Evolutionary conservation across 2,113 vertebrate genomes (phyloP), one percentile per base, ranked within the genome.

Genomic region (Hipposideros armiger): DNA sequence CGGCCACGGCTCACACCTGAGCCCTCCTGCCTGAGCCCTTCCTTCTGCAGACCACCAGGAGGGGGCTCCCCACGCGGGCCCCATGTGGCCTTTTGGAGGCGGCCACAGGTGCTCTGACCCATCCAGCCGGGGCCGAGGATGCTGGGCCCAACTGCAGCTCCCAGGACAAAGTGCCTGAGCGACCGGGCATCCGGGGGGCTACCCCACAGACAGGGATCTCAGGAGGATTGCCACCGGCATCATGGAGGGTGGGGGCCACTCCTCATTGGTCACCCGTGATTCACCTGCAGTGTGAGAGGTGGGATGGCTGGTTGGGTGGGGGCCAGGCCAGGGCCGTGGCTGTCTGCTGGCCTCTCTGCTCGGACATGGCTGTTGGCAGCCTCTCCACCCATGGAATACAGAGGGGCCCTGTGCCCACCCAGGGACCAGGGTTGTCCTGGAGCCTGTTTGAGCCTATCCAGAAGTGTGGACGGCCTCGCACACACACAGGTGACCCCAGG

Each of bases 401-500:
- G 30, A 7, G 1, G 40, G 66, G 72, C 24, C 32, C 80, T 17
- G 22, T 1, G 6, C 60, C 14, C 1, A 1, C 16, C 47, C 47
- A 50, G 67, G 40, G 54, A 32, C 66, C 36, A 10, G 17, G 0
- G 30, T 1, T 0, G 5, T 47, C 30, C 67, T 16, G 56, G n/a
- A 42, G 88, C 11, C 20, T 3, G 5, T 11, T 32, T 0, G 0
- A 17, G 11, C 17, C 42, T 45, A 20, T 36, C 16, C 40, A 1
- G 36, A 17, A 15, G 5, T 58, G 78, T 19, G 17, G 0, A 1
- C 1, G 0, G 0, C 60, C 78, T 52, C 0, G 2, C 47, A 11
- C 47, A 50, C 10, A 0, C 0, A 20, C 16, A 15, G 60, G 85
- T 2, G 76, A 28, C 86, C 60, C 32, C 50, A 26, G 24, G 5